Conservation (phyloP, 64 coral and sea anemone genomes). For the Catalaphyllia jardinei region DNA sequence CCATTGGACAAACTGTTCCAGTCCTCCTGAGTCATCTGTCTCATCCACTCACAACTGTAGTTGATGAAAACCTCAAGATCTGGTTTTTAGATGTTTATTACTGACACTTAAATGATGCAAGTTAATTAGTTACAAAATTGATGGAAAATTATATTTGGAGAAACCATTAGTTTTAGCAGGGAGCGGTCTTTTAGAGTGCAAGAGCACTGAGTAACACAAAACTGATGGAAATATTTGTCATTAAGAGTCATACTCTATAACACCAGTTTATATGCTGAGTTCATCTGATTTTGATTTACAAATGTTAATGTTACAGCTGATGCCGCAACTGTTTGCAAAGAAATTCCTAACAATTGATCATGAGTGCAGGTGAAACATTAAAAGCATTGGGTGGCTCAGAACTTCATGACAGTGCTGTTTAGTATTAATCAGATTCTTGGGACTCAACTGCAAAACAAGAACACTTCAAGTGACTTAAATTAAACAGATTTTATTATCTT, state of each 20-base stretch:
- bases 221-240: no score
- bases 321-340: not conserved
- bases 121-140: not conserved
- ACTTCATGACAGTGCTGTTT: no score
- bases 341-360: not conserved
- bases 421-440: no score
- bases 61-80: slow-evolving; percentile 31
- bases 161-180: not conserved
- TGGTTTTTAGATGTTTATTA: slow-evolving; percentile 45
- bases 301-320: no score
- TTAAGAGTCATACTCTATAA: no score
- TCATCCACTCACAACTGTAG: slow-evolving; percentile 48
- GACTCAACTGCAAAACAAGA: no score
- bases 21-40: slow-evolving; percentile 51
- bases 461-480: slow-evolving; percentile 7
- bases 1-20: slow-evolving; percentile 36
- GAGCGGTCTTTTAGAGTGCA: no score
- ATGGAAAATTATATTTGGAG: not conserved
- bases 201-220: no score
- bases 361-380: slow-evolving; percentile 2
- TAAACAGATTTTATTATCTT: slow-evolving; percentile 2
- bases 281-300: no score
- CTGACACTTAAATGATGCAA: not conserved
- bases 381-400: not conserved
- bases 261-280: no score